These are phyloP conservation scores for Gortyna flavago DNA, from an alignment of 2,888 invertebrate species.

Conservation along the genomic window DNA sequence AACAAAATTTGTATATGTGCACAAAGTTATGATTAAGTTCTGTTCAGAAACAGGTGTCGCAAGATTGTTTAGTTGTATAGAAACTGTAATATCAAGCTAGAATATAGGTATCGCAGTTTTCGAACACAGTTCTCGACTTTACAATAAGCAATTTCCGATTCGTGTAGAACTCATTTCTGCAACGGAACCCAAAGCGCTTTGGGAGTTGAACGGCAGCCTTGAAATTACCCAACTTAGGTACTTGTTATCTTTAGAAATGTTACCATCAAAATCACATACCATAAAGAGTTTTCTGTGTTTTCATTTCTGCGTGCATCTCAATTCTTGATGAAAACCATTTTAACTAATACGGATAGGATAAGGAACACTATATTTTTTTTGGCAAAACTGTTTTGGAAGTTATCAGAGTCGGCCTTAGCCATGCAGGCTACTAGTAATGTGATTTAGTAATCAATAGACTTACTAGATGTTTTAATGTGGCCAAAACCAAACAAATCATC, in stretches of 20 bases:
- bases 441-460: neutral
- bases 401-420: neutral
- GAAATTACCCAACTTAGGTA: slow-evolving; percentile 10
- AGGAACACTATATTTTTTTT: too few relatives aligned
- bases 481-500: too few relatives aligned
- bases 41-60: slow-evolving; percentile 57
- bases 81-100: slow-evolving; percentile 53
- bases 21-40: slow-evolving; percentile 51
- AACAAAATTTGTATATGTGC: slow-evolving; percentile 32
- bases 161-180: slow-evolving; percentile 62
- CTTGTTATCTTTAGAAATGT: neutral
- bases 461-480: too few relatives aligned
- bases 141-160: slow-evolving; percentile 66
- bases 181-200: slow-evolving; percentile 47
- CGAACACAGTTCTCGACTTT: slow-evolving; percentile 53
- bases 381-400: neutral
- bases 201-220: slow-evolving; percentile 35
- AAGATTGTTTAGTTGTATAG: slow-evolving; percentile 42
- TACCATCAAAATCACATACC: neutral
- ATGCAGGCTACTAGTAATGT: neutral
- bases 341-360: too few relatives aligned
- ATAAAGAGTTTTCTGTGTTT: neutral
- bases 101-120: slow-evolving; percentile 45
- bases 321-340: neutral
- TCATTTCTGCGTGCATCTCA: neutral